Conservation (phyloP, 2,113 vertebrate species). For the Dendropsophus ebraccatus region DNA sequence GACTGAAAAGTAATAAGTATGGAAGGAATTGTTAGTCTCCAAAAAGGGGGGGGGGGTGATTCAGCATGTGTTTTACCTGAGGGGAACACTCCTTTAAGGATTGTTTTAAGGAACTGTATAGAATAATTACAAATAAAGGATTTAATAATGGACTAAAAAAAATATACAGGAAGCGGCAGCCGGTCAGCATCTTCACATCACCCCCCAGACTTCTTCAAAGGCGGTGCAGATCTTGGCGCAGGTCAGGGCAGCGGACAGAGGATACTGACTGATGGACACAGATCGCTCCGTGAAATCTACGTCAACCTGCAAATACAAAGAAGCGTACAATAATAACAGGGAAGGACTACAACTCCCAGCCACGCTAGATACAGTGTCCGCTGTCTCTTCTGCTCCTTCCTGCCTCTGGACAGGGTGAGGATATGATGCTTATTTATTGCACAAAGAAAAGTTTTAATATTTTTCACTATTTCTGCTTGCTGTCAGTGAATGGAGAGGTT, state of each 20-base stretch:
- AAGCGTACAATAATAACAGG: too few relatives aligned
- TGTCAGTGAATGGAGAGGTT: background rate
- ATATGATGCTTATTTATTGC: too few relatives aligned
- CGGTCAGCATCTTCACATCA: slow-evolving; percentile 75
- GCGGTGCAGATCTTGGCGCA: slow-evolving; percentile 95
- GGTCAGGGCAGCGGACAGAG: slow-evolving; percentile 92
- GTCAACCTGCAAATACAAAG: slow-evolving; percentile 82
- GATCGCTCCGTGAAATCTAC: slow-evolving; percentile 93
- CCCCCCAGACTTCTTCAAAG: slow-evolving; percentile 93
- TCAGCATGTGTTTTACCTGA: too few relatives aligned
- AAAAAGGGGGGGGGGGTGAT: too few relatives aligned
- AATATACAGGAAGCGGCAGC: background rate
- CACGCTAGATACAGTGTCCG: too few relatives aligned
- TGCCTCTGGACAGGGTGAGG: too few relatives aligned
- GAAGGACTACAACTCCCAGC: background rate
- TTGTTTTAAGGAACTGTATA: background rate
- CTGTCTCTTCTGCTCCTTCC: too few relatives aligned
- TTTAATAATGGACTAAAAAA: background rate
- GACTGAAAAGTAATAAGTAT: too few relatives aligned
- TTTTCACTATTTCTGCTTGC: background rate
- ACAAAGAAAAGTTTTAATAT: too few relatives aligned
- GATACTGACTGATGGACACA: slow-evolving; percentile 95
- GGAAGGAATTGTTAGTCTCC: too few relatives aligned
- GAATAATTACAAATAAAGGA: slow-evolving; percentile 4
- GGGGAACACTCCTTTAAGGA: too few relatives aligned